A percentile compares a stretch with the other conserved stretches of the same genome.
phyloP scores from a whole-genome alignment of 2,797 vertebrate genomes.

The Epinephelus awoara region DNA sequence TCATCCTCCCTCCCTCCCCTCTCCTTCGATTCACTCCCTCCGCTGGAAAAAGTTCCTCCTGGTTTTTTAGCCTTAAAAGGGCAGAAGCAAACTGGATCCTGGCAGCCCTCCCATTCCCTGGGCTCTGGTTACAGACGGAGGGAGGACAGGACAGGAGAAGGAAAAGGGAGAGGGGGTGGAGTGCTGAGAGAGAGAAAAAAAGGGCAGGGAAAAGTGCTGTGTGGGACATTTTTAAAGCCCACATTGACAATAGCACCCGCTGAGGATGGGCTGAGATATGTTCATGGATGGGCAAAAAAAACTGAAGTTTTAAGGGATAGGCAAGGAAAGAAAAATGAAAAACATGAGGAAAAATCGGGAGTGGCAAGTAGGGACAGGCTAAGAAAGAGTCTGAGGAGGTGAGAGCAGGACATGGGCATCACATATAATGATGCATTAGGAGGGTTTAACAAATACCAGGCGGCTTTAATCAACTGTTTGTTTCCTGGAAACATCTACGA shows the following conservation, averaged over 20 bases:
- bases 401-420: constrained; percentile 44
- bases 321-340: neutral
- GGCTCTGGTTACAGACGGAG: constrained; percentile 86
- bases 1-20: constrained; percentile 61
- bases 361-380: neutral
- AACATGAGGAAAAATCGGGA: constrained; percentile 10
- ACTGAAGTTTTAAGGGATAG: neutral
- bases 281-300: neutral
- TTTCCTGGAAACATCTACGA: constrained; percentile 59
- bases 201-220: constrained; percentile 77
- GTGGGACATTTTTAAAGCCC: constrained; percentile 81
- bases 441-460: constrained; percentile 53
- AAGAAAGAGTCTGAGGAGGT: constrained; percentile 27
- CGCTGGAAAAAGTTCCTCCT: constrained; percentile 82
- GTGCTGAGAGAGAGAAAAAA: constrained; percentile 51
- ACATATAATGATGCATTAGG: constrained; percentile 42
- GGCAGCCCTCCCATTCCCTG: constrained; percentile 84
- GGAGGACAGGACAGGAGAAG: constrained; percentile 39
- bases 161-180: constrained; percentile 37
- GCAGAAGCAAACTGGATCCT: constrained; percentile 89
- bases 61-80: constrained; percentile 92
- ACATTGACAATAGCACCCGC: constrained; percentile 63
- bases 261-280: constrained; percentile 41
- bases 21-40: constrained; percentile 59
- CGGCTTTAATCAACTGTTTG: constrained; percentile 53